phyloP scores from a whole-genome alignment of 2,797 vertebrate genomes.

The Ibycter americanus region DNA sequence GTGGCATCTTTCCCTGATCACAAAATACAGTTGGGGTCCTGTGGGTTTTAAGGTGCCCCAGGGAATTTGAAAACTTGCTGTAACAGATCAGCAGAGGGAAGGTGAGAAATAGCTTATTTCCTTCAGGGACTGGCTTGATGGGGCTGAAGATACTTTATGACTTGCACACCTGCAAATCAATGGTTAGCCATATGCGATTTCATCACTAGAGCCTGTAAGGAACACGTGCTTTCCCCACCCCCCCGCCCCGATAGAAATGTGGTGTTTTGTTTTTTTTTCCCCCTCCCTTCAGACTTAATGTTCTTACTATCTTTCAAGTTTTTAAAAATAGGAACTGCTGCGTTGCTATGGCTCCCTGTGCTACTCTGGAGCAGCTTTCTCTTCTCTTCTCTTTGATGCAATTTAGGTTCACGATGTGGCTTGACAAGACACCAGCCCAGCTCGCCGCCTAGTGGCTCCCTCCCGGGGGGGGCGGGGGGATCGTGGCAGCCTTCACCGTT shows the following conservation, averaged over 20 bases:
- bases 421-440: slow-evolving; percentile 32
- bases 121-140: not conserved
- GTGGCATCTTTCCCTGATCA: not conserved
- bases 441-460: slow-evolving; percentile 56
- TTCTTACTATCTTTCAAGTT: slow-evolving; percentile 70
- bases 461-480: not conserved
- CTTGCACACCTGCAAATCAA: not conserved
- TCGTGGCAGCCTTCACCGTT: fast-evolving
- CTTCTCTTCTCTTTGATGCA: slow-evolving; percentile 29
- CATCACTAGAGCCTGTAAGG: slow-evolving; percentile 20
- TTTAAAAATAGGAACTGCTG: slow-evolving; percentile 74
- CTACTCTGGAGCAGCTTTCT: slow-evolving; percentile 42
- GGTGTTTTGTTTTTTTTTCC: not conserved
- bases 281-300: not conserved
- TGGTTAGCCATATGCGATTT: not conserved
- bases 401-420: not conserved
- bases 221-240: not conserved
- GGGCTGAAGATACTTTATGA: not conserved
- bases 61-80: not conserved
- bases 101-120: not conserved
- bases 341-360: slow-evolving; percentile 70
- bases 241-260: not conserved
- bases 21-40: not conserved
- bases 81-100: not conserved
- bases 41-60: not conserved